Evolutionary conservation across 1,140 invertebrate genomes (phyloP), one percentile per base, ranked within the genome.

Genomic region (Conopomorpha cramerella): DNA sequence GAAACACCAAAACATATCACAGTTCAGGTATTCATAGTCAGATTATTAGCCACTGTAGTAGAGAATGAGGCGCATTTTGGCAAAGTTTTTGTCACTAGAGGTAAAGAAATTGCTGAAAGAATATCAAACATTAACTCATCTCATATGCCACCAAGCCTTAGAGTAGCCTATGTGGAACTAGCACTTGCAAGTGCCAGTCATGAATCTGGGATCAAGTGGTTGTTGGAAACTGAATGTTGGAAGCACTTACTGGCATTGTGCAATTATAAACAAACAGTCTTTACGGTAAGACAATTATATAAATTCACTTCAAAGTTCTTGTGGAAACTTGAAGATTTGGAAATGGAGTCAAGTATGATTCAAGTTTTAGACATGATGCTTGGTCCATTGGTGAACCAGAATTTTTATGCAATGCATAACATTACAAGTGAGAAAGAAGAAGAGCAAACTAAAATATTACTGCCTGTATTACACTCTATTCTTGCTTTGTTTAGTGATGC

Each of bases 91-190:
- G 31, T 42, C 7, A 61, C 46, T 30, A 61, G 46, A 32, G 53
- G 51, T 23, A 47, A 48, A 23, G 43, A 60, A 46, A 39, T 31
- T 72, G 10, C 17, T 41, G 2, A 49, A 56, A 34, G 45, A 1
- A 55, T 67, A 11, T 56, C 46, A 34, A 37, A 58, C 8, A 58
- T 76, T 14, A 55, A 57, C 28, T 45, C 48, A 8, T 30, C 50
- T 16, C 36, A 38, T 8, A 55, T 62, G 34, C 52, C 54, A 17
- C 43, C 60, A 4, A 68, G 67, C 38, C 39, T 67, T 14, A 52
- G 55, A 38, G 66, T 72, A 4, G 67, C 66, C 1, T 63, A 64
- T 26, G 50, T 71, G 46, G 62, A 76, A 36, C 48, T 67, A 12
- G 71, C 62, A 8, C 35, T 65, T 13, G 41, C 55, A 16, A 42